phyloP scores from a whole-genome alignment of 2,797 vertebrate genomes.

The Spinus pinus region DNA sequence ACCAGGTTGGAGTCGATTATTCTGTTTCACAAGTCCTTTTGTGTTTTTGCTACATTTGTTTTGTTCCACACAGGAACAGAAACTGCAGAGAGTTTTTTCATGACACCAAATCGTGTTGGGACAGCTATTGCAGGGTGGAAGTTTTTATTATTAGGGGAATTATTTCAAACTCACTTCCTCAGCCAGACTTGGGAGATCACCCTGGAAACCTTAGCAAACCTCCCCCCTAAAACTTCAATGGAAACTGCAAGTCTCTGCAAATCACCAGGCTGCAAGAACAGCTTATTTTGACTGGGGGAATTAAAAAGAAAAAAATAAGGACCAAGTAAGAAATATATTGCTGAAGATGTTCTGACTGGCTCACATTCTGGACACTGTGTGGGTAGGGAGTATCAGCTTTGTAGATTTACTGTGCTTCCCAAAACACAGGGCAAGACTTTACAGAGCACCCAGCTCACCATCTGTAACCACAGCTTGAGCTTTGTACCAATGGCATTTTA shows the following conservation, averaged over 20 bases:
- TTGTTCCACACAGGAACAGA: conserved; percentile 22
- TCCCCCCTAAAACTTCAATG: not conserved
- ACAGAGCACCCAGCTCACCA: not conserved
- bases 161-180: not conserved
- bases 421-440: not conserved
- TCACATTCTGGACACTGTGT: not conserved
- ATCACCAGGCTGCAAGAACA: not conserved
- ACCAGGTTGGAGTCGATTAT: not conserved
- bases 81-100: not conserved
- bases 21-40: conserved; percentile 17
- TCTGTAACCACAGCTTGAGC: not conserved
- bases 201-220: not conserved
- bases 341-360: not conserved
- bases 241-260: not conserved
- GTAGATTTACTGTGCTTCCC: not conserved
- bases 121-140: not conserved
- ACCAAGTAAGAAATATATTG: not conserved
- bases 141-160: not conserved
- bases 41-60: not conserved
- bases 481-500: not conserved
- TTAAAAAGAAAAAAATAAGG: not conserved
- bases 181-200: not conserved
- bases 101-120: accelerated
- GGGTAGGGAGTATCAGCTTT: not conserved
- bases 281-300: not conserved